Base-by-base conservation (phyloP, 30 jellyfish, hydroid and myxozoan genomes). In the Cassiopea xamachana region DNA sequence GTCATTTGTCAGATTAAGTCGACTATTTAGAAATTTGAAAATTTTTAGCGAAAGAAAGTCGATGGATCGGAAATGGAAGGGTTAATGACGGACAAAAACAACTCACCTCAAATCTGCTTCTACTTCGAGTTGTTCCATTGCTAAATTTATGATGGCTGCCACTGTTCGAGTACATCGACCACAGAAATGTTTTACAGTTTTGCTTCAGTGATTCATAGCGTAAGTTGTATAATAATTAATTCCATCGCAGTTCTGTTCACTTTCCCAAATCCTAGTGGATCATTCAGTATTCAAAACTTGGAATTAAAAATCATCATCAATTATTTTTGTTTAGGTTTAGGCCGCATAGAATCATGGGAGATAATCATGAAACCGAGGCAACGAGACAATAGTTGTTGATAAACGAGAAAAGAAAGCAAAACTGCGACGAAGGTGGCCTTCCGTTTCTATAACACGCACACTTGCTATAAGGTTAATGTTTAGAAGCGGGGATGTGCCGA, bases 41-140 rank as follows among this genome's bases (percentile, higher is more conserved):
- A 9, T 2, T 4, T 9, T 51, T 51, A 51, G 4, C 64, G 64
- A 51, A 51, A 17, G 74, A 14, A 62, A 62, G 14, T 6, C 74
- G 43, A 62, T 62, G 74, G 74, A 8, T 62, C 27, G 14, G 2
- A 62, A 62, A 62, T 62, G 74, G 43, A 62, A 62, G 19, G 14
- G 27, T 17, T 71, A 27, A 71, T 7, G 59, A 71, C 80, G 7
- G 59, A 43, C 80, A 71, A 71, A 62, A 71, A 71, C 80, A 71
- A 71, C 89, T 75, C 60, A 87, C 94, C 94, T 87, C 94, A 77
- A 87, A 87, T 78, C 94, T 87, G 89, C 94, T 87, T 77, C 94
- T 78, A 46, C 94, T 77, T 78, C 94, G 80, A 49, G 94, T 87
- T 73, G 93, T 85, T 62, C 94, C 94, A 87, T 87, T 87, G 89